Percentiles rank a stretch among this genome's conserved stretches.
Evolutionary conservation across 2,113 vertebrate species (phyloP).

Genomic region (Miniopterus natalensis): DNA sequence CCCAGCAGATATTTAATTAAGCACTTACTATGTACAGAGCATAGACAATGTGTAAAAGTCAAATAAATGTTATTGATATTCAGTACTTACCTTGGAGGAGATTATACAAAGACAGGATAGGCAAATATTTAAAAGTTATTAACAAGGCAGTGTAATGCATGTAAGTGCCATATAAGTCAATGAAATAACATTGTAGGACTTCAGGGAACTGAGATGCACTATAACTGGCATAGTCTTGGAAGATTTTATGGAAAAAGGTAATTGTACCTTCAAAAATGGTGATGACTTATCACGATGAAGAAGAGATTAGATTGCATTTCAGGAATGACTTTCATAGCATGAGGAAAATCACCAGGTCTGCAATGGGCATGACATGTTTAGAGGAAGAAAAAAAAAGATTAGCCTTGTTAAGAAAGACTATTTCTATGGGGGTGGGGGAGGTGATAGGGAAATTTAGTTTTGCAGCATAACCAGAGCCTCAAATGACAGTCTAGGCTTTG

Average conservation of each 20-base stretch:
- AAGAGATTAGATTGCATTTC: neutral
- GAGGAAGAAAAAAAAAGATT: neutral
- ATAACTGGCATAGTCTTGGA: neutral
- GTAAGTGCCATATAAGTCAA: neutral
- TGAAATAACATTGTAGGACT: neutral
- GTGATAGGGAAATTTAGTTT: slow-evolving; percentile 56
- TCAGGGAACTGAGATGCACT: neutral
- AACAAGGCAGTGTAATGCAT: neutral
- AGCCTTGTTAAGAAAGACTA: neutral
- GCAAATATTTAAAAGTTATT: slow-evolving; percentile 47
- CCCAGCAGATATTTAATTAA: slow-evolving; percentile 42
- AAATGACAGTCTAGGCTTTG: slow-evolving; percentile 46
- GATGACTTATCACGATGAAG: neutral
- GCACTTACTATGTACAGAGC: neutral
- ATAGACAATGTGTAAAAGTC: neutral
- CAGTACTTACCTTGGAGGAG: neutral
- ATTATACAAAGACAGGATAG: neutral
- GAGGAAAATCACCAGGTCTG: slow-evolving; percentile 10
- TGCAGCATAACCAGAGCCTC: neutral
- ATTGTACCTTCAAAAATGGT: neutral
- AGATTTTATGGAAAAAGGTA: neutral
- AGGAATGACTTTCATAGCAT: neutral
- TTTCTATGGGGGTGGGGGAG: neutral
- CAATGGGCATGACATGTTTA: neutral
- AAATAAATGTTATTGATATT: slow-evolving; percentile 51